Conservation (phyloP, 1,140 invertebrate species). For the Drosophila grimshawi region DNA sequence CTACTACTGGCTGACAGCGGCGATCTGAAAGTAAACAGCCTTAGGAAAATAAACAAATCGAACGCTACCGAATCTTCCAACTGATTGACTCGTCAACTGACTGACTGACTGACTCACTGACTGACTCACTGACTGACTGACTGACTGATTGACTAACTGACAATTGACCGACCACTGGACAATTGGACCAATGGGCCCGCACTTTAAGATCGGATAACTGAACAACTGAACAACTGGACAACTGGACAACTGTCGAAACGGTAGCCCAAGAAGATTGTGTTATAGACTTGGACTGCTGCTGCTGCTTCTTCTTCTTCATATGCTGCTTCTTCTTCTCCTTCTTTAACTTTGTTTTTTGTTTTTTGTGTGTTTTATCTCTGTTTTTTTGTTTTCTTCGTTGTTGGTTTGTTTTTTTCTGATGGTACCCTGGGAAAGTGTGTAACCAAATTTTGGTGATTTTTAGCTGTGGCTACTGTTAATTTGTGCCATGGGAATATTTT, state of each 20-base stretch:
- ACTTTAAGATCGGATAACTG: conserved; percentile 19
- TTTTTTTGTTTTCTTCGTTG: not conserved
- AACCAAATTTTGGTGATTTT: conserved; percentile 25
- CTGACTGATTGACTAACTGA: conserved; percentile 3
- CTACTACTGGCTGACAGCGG: conserved; percentile 27
- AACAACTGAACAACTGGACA: conserved; percentile 42
- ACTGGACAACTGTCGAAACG: conserved; percentile 46
- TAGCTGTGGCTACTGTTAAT: conserved; percentile 71
- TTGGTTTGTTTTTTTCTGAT: conserved; percentile 23
- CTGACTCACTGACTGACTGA: conserved; percentile 5
- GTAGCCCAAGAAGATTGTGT: conserved; percentile 35
- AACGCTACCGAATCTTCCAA: conserved; percentile 26
- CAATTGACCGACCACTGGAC: conserved; percentile 5
- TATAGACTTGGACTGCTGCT: not conserved
- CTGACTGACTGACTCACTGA: conserved; percentile 4
- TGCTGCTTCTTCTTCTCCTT: too few species aligned
- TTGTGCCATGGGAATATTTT: conserved; percentile 71
- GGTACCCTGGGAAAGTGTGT: conserved; percentile 52
- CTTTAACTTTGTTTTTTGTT: not conserved
- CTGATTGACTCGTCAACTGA: conserved; percentile 6
- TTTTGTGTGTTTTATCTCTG: not conserved
- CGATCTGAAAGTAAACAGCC: conserved; percentile 72
- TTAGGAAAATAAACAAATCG: conserved; percentile 73
- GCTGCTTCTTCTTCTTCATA: not conserved
- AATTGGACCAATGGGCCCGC: conserved; percentile 25